Evolutionary conservation across 2,888 invertebrate genomes (phyloP).

Genomic region (Heliconius hortense): DNA sequence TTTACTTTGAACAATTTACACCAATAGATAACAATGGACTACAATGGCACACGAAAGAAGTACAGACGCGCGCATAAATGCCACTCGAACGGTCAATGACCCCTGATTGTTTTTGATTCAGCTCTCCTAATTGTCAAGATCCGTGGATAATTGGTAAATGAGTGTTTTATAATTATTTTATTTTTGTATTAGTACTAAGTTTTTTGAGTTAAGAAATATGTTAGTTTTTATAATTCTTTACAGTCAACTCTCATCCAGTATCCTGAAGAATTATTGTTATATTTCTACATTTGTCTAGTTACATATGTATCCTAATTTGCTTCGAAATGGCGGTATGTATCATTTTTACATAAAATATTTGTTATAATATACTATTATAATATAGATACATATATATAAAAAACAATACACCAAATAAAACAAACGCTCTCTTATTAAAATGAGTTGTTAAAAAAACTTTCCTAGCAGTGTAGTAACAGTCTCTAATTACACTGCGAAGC

Average conservation of each 20-base stretch:
- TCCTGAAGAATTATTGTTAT: no score
- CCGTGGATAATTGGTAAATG: conserved; percentile 42
- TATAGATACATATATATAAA: no score
- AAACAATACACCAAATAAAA: not conserved
- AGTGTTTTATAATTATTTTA: conserved; percentile 36
- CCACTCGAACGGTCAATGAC: conserved; percentile 61
- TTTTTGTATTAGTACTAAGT: conserved; percentile 25
- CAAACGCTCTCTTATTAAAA: not conserved
- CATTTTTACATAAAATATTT: no score
- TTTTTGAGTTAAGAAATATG: no score
- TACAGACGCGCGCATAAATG: conserved; percentile 61
- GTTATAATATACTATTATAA: no score
- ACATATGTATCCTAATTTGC: not conserved
- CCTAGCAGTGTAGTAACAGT: not conserved
- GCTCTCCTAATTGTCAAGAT: conserved; percentile 46
- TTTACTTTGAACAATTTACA: conserved; percentile 65
- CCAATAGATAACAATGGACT: conserved; percentile 59
- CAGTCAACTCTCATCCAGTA: no score
- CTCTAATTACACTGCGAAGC: conserved; percentile 6
- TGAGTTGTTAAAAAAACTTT: not conserved
- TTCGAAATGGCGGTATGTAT: not conserved
- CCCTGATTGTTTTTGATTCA: conserved; percentile 50
- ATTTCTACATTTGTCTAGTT: not conserved
- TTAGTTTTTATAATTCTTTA: no score
- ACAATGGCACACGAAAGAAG: conserved; percentile 65